Percentiles rank a stretch among this genome's conserved stretches.
These are phyloP conservation scores for Spodoptera litura DNA, from an alignment of 1,140 invertebrate species.

Conservation along the genomic window DNA sequence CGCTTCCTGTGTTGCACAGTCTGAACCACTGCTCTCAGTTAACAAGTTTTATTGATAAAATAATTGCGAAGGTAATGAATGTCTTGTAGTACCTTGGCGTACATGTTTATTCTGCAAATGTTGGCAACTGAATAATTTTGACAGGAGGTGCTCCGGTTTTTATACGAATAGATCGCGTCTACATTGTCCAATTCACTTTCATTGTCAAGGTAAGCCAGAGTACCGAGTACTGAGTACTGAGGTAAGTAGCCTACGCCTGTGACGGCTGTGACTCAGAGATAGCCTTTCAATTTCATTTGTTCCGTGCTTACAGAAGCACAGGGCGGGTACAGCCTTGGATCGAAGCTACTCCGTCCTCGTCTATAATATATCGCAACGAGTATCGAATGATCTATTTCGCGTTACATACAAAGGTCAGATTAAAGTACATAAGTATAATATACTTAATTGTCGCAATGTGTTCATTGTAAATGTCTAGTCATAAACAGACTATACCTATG, in stretches of 20 bases:
- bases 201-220: conserved; percentile 80
- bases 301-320: conserved; percentile 61
- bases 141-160: conserved; percentile 72
- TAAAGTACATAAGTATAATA: not conserved
- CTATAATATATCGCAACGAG: conserved; percentile 10
- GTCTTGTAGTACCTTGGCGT: conserved; percentile 77
- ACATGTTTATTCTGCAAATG: conserved; percentile 81
- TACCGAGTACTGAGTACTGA: conserved; percentile 40
- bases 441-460: not conserved
- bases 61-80: conserved; percentile 10
- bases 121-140: conserved; percentile 84
- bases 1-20: too few relatives aligned
- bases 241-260: conserved; percentile 64
- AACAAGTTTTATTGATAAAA: not conserved
- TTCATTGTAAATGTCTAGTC: too few relatives aligned
- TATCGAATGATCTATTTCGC: conserved; percentile 13
- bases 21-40: not conserved
- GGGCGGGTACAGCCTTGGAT: conserved; percentile 50
- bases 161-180: conserved; percentile 65
- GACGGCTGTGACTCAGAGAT: conserved; percentile 76
- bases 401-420: conserved; percentile 14
- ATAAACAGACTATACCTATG: too few relatives aligned
- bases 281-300: conserved; percentile 82
- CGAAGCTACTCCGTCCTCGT: conserved; percentile 40
- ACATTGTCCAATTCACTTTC: conserved; percentile 76